These are phyloP conservation scores for Myrmecobius fasciatus DNA, from an alignment of 2,113 vertebrate species.

Conservation along the genomic window DNA sequence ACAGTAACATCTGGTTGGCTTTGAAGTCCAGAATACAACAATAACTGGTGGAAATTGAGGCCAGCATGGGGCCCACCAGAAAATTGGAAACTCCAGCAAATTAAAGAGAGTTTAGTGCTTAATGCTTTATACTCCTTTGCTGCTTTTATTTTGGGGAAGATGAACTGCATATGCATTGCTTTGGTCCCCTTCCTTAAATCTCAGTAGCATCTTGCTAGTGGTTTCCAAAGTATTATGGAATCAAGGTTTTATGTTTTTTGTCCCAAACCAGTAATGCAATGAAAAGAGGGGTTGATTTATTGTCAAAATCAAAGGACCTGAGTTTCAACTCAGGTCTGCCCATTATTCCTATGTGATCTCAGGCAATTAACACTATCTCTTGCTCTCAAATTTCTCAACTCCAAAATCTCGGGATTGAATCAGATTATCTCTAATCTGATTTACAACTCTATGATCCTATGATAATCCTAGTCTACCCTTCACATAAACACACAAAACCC, in stretches of 20 bases:
- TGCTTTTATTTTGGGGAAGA: conserved; percentile 17
- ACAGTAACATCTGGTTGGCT: neutral
- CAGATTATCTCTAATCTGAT: neutral
- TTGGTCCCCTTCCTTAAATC: conserved; percentile 32
- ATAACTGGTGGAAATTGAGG: neutral
- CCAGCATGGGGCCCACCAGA: neutral
- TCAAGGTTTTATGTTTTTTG: conserved; percentile 35
- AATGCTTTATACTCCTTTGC: neutral
- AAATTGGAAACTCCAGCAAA: neutral
- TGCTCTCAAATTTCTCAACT: neutral
- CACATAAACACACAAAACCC: neutral
- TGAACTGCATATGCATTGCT: neutral
- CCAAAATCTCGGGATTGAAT: neutral
- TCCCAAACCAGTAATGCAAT: conserved; percentile 18
- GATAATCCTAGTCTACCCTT: neutral
- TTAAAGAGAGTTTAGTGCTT: neutral
- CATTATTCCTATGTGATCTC: neutral
- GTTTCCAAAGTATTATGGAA: conserved; percentile 34
- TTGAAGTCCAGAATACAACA: neutral
- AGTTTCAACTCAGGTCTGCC: neutral
- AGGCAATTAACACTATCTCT: neutral
- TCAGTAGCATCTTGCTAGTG: neutral
- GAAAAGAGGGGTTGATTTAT: neutral
- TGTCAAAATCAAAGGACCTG: neutral
- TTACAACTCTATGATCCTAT: neutral